phyloP scores from a whole-genome alignment of 2,113 vertebrate species.

The Struthidea cinerea region DNA sequence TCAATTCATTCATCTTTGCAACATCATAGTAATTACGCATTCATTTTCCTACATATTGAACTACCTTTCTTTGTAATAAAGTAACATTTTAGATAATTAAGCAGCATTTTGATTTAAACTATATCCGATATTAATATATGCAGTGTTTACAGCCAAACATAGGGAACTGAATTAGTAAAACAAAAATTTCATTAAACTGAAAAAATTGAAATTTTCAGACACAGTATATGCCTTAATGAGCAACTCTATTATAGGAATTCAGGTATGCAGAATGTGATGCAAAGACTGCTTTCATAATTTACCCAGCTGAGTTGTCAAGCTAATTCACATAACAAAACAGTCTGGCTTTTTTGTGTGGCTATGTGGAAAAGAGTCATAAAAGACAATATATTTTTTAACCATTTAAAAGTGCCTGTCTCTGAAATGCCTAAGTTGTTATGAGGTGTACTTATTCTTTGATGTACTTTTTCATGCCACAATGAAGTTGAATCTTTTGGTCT shows the following conservation, averaged over 20 bases:
- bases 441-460: not conserved
- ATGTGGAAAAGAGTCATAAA: not conserved
- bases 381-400: not conserved
- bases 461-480: not conserved
- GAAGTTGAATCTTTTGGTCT: not conserved
- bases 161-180: not conserved
- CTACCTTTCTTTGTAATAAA: not conserved
- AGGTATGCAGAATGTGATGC: not conserved
- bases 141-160: not conserved
- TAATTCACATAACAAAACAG: not conserved
- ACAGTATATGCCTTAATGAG: not conserved
- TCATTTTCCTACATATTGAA: conserved; percentile 49
- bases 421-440: not conserved
- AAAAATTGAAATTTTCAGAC: not conserved
- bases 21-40: not conserved
- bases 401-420: not conserved
- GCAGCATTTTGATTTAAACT: not conserved
- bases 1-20: not conserved
- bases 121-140: not conserved
- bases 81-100: conserved; percentile 5
- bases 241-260: not conserved
- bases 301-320: not conserved
- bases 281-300: not conserved
- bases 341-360: not conserved
- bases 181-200: not conserved